phyloP scores from a whole-genome alignment of 2,797 vertebrate genomes.

The Coregonus sp. region DNA sequence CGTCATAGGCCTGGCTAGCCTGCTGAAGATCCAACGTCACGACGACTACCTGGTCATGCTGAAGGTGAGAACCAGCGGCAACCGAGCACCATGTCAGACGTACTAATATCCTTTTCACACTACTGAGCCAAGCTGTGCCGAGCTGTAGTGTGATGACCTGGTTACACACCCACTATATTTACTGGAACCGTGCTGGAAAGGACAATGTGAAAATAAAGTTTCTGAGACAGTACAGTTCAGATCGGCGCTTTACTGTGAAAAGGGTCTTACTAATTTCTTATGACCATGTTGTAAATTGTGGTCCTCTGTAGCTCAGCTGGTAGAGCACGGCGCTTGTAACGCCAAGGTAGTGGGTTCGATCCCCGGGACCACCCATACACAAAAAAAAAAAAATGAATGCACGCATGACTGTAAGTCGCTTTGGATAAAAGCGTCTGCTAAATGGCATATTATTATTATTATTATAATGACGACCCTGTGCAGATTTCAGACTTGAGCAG shows the following conservation, averaged over 20 bases:
- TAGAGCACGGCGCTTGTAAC: too few species aligned
- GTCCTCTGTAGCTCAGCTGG: too few species aligned
- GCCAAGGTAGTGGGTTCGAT: too few species aligned
- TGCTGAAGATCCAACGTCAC: conserved; percentile 93
- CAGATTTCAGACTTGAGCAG: neutral
- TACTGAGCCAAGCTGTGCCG: too few species aligned
- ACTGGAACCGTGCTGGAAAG: neutral
- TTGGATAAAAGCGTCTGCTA: too few species aligned
- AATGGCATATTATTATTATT: too few species aligned
- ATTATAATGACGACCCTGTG: neutral
- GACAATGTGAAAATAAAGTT: too few species aligned
- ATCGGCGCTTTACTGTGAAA: neutral
- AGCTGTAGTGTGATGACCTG: neutral
- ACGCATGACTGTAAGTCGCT: too few species aligned
- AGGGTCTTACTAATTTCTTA: neutral
- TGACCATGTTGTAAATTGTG: neutral
- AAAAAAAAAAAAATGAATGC: too few species aligned
- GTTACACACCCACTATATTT: neutral
- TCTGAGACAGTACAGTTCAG: neutral
- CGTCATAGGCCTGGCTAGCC: conserved; percentile 89
- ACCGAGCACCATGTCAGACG: too few species aligned
- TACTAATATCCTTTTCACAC: too few species aligned
- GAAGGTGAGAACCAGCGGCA: conserved; percentile 78
- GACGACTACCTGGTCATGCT: conserved; percentile 98
- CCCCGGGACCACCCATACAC: too few species aligned